Evolutionary conservation across 2,797 vertebrate species (phyloP).

Genomic region (Fistularia commersonii): DNA sequence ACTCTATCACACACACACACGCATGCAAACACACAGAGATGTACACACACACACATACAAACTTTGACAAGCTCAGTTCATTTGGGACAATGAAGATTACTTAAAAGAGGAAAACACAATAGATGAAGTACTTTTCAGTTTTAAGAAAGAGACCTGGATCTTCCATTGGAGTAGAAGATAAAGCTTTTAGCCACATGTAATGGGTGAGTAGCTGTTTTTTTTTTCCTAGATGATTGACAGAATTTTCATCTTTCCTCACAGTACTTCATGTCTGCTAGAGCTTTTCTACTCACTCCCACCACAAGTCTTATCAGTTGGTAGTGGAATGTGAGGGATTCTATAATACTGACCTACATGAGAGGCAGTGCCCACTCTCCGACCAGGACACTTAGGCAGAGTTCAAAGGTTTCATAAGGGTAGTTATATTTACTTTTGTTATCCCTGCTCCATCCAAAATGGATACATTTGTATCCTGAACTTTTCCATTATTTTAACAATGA

Average conservation of each 20-base stretch:
- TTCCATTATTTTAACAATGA: too few relatives aligned
- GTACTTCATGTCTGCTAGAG: not conserved
- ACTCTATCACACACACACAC: conserved; percentile 2
- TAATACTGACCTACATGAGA: conserved; percentile 57
- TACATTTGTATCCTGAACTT: too few relatives aligned
- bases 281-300: not conserved
- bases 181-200: conserved; percentile 46
- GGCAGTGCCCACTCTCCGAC: conserved; percentile 24
- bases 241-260: not conserved
- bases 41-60: not conserved
- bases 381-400: conserved; percentile 20
- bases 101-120: conserved; percentile 16
- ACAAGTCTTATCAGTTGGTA: conserved; percentile 1
- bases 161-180: conserved; percentile 27
- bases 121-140: conserved; percentile 11
- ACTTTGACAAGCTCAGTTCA: conserved; percentile 9
- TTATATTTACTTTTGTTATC: conserved; percentile 24
- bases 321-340: conserved; percentile 5
- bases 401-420: conserved; percentile 54
- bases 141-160: conserved; percentile 29
- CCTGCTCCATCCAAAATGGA: too few relatives aligned
- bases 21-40: too few relatives aligned
- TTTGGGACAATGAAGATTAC: conserved; percentile 11
- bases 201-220: conserved; percentile 59
- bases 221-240: not conserved